Conservation (phyloP, 2,113 vertebrate species). For the Meles meles region DNA sequence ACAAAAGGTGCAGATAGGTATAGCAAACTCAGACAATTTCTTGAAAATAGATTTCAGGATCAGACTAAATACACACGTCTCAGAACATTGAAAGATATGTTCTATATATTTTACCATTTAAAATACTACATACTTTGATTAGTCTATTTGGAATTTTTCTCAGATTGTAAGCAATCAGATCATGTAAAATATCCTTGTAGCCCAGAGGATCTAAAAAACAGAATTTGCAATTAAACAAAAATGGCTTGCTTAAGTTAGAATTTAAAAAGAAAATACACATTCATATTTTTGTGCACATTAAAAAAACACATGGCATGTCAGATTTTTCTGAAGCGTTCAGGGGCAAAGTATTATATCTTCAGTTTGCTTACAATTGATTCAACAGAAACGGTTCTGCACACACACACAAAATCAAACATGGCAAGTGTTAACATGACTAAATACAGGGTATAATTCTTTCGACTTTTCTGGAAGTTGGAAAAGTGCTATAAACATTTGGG, state of each 20-base stretch:
- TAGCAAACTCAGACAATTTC: conserved; percentile 3
- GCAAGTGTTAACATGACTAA: background rate
- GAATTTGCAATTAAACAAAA: conserved; percentile 26
- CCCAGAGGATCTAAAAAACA: background rate
- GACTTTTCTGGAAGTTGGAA: conserved; percentile 12
- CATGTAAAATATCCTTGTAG: background rate
- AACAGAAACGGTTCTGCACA: background rate
- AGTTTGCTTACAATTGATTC: background rate
- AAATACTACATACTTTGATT: background rate
- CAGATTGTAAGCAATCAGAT: background rate
- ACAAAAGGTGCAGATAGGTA: conserved; percentile 14
- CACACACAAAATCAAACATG: background rate
- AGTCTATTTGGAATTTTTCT: background rate
- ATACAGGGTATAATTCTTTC: background rate
- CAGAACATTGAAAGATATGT: conserved; percentile 35
- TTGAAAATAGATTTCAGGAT: conserved; percentile 55
- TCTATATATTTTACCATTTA: background rate
- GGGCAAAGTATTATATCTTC: background rate
- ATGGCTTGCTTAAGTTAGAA: background rate
- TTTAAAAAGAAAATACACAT: conserved; percentile 8
- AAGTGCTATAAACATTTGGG: background rate
- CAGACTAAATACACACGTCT: background rate
- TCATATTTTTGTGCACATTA: conserved; percentile 1
- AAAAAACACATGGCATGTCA: background rate
- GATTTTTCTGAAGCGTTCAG: background rate